These are phyloP conservation scores for Premnoplex brunnescens DNA, from an alignment of 2,797 vertebrate species.

Conservation along the genomic window DNA sequence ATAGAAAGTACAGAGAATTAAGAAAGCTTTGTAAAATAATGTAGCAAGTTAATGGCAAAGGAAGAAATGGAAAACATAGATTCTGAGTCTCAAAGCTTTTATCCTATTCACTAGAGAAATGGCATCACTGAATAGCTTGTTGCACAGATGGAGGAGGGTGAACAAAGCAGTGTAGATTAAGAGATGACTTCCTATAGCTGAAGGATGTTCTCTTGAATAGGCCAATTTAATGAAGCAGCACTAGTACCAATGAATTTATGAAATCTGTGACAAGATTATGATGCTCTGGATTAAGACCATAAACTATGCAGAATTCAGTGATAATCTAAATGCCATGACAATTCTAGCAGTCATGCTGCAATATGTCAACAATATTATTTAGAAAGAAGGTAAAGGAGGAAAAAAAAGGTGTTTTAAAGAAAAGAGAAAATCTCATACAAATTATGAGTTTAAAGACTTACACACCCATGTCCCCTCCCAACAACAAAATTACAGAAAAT, in stretches of 20 bases:
- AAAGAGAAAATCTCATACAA: not conserved
- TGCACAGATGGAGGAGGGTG: not conserved
- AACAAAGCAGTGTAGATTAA: not conserved
- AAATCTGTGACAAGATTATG: not conserved
- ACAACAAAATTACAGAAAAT: not conserved
- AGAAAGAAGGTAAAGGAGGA: not conserved
- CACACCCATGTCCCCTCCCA: fast-evolving
- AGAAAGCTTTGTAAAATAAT: not conserved
- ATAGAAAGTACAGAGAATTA: not conserved
- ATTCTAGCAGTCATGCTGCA: not conserved
- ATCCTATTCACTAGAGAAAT: not conserved
- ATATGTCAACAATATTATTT: not conserved
- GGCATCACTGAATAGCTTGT: not conserved
- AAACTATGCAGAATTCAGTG: not conserved
- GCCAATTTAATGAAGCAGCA: not conserved
- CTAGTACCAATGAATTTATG: not conserved
- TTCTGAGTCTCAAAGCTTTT: not conserved
- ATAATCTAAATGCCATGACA: not conserved
- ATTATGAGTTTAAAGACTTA: not conserved
- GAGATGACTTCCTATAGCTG: not conserved
- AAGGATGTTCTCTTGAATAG: not conserved
- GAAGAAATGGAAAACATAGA: not conserved
- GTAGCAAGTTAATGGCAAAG: not conserved
- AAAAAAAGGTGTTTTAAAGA: not conserved
- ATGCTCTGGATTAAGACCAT: not conserved